These are phyloP conservation scores for Drosophila lini DNA, from an alignment of 1,140 invertebrate species.

Conservation along the genomic window DNA sequence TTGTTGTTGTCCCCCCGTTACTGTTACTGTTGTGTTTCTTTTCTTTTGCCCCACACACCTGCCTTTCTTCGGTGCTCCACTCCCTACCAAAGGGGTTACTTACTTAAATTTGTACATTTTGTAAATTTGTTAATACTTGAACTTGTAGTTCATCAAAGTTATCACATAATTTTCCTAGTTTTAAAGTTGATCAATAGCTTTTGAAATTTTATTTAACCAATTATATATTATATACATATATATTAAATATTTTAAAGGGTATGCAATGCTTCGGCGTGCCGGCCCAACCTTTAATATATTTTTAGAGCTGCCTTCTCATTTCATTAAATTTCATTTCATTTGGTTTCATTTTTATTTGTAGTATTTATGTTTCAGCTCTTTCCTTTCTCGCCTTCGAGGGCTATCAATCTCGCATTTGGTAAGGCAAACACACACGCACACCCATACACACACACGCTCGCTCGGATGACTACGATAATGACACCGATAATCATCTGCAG, in stretches of 20 bases:
- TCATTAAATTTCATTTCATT: constrained; percentile 33
- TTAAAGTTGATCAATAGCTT: no score
- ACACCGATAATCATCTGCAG: constrained; percentile 43
- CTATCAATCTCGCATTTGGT: constrained; percentile 55
- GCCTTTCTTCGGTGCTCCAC: constrained; percentile 6
- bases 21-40: constrained; percentile 24
- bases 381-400: constrained; percentile 21
- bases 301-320: constrained; percentile 22
- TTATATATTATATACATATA: no score
- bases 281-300: not conserved
- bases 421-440: constrained; percentile 13
- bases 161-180: no score
- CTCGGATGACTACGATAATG: constrained; percentile 34
- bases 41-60: not conserved
- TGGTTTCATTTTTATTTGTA: constrained; percentile 6
- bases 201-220: no score
- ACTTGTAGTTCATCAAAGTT: no score
- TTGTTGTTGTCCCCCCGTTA: constrained; percentile 6
- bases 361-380: not conserved
- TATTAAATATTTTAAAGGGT: not conserved
- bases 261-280: not conserved
- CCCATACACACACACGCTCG: not conserved
- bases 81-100: constrained; percentile 1
- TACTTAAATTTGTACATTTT: not conserved
- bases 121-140: no score